phyloP scores from a whole-genome alignment of 2,888 invertebrate genomes.

The Chrysolina americana region DNA sequence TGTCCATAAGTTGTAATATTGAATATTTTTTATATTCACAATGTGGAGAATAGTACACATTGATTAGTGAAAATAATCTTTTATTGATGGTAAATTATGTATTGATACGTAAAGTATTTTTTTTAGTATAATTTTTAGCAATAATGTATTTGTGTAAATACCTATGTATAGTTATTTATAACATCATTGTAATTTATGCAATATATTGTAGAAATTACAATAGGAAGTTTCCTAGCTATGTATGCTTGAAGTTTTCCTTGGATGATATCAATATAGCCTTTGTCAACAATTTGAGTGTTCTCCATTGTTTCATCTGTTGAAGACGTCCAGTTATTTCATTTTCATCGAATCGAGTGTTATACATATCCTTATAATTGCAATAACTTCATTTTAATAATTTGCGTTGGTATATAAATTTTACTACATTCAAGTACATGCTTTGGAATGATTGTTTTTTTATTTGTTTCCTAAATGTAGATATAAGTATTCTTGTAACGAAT shows the following conservation, averaged over 20 bases:
- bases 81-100: not conserved
- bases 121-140: conserved; percentile 45
- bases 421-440: conserved; percentile 40
- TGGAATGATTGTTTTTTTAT: conserved; percentile 45
- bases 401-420: conserved; percentile 22
- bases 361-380: conserved; percentile 64
- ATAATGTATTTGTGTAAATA: conserved; percentile 67
- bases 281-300: conserved; percentile 9
- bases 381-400: conserved; percentile 51
- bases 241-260: conserved; percentile 53
- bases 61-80: not conserved
- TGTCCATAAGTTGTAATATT: too few relatives aligned
- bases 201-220: conserved; percentile 57
- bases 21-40: not conserved
- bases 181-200: conserved; percentile 61
- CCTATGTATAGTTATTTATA: conserved; percentile 70
- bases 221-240: conserved; percentile 53
- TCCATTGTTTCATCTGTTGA: conserved; percentile 25
- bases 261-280: conserved; percentile 35
- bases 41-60: not conserved
- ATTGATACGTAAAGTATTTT: not conserved
- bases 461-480: conserved; percentile 56
- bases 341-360: conserved; percentile 50
- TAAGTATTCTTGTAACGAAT: conserved; percentile 67
- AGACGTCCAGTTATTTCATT: conserved; percentile 40